Percentiles rank a stretch among this genome's conserved stretches.
These are phyloP conservation scores for Numida meleagris DNA, from an alignment of 2,113 vertebrate genomes.

Conservation along the genomic window DNA sequence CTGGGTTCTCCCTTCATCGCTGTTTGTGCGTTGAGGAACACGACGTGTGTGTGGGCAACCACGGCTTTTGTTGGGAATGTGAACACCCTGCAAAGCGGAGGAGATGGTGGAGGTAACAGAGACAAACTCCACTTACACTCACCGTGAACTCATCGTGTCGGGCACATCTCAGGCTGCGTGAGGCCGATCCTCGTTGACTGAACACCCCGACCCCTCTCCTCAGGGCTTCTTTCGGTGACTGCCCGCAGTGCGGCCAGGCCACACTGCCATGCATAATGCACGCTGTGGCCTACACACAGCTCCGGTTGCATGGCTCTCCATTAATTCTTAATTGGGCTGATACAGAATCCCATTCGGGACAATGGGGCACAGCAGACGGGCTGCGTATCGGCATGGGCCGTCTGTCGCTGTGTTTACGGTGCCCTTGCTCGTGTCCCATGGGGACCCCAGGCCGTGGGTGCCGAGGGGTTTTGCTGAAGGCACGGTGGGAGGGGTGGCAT, in stretches of 20 bases:
- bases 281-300: neutral
- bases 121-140: neutral
- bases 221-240: neutral
- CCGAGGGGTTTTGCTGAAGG: too few species aligned
- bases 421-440: neutral
- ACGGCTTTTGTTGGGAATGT: too few species aligned
- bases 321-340: conserved; percentile 68
- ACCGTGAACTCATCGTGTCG: neutral
- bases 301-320: neutral
- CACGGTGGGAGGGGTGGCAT: neutral
- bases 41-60: too few species aligned
- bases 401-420: neutral
- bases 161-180: neutral
- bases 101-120: fast-evolving
- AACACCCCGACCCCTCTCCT: neutral
- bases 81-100: neutral
- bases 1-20: fast-evolving
- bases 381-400: neutral
- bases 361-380: neutral
- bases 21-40: fast-evolving
- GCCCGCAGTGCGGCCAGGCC: neutral
- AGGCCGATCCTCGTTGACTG: neutral
- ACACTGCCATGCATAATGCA: conserved; percentile 62
- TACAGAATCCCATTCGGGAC: neutral
- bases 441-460: too few species aligned